Percentiles rank a stretch among this genome's conserved stretches.
Conservation (phyloP, 2,113 vertebrate species). For the Guaruba guarouba region DNA sequence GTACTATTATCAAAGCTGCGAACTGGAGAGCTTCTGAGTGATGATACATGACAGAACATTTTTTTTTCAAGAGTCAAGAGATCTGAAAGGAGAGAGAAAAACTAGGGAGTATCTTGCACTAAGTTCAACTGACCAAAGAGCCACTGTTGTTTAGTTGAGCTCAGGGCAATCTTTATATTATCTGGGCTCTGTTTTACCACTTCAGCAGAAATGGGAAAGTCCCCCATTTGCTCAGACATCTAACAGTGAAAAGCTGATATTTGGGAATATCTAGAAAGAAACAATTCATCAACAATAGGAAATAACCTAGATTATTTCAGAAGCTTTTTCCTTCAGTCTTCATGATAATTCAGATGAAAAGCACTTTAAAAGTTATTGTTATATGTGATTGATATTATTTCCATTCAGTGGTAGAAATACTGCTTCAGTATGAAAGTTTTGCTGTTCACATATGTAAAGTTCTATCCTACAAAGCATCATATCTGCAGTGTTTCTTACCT, state of each 20-base stretch:
- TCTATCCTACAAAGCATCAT: neutral
- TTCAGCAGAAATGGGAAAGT: neutral
- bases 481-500: neutral
- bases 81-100: neutral
- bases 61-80: neutral
- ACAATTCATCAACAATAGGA: neutral
- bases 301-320: neutral
- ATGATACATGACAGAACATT: neutral
- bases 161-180: neutral
- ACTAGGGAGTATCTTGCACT: neutral
- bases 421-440: neutral
- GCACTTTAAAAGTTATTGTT: neutral
- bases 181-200: neutral
- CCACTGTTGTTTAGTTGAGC: neutral
- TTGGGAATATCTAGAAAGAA: neutral
- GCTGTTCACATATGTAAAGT: neutral
- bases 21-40: neutral
- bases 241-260: neutral
- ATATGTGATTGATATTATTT: neutral
- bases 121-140: constrained; percentile 9
- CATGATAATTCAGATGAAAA: neutral
- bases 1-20: neutral
- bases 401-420: neutral
- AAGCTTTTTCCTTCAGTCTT: neutral
- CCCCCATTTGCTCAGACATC: neutral